Evolutionary conservation across 2,888 invertebrate genomes (phyloP).

Genomic region (Molorchus minor): DNA sequence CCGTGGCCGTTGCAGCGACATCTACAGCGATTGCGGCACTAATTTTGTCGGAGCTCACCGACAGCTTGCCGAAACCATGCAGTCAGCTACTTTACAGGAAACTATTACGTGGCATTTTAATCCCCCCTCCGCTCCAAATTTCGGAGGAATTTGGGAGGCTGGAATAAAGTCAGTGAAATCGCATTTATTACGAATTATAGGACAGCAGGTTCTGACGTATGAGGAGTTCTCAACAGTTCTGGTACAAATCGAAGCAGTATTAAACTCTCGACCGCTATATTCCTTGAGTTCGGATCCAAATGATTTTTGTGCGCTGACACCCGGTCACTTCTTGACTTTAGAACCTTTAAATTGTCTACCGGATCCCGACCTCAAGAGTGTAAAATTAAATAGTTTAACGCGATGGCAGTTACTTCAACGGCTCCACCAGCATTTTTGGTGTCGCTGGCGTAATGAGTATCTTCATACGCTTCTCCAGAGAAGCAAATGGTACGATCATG

Average conservation of each 20-base stretch:
- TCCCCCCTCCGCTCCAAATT: background rate
- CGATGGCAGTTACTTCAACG: too few relatives aligned
- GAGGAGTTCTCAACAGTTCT: too few relatives aligned
- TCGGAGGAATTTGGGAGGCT: background rate
- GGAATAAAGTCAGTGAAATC: too few relatives aligned
- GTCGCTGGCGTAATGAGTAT: background rate
- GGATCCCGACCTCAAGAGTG: too few relatives aligned
- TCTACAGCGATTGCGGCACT: background rate
- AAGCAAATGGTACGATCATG: background rate
- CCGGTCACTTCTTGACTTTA: too few relatives aligned
- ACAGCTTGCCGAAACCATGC: background rate
- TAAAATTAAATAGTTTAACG: too few relatives aligned
- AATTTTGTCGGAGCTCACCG: background rate
- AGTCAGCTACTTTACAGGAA: background rate
- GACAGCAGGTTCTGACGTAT: background rate
- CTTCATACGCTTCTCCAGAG: background rate
- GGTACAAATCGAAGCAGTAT: too few relatives aligned
- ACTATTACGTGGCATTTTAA: background rate
- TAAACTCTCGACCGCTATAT: too few relatives aligned
- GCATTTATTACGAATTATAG: background rate
- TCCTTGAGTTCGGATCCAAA: too few relatives aligned
- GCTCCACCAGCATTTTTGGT: conserved; percentile 6
- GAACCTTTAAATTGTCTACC: too few relatives aligned
- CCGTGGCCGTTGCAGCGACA: background rate
- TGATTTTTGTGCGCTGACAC: too few relatives aligned